Evolutionary conservation across 2,797 vertebrate species (phyloP).

Genomic region (Acrossocheilus fasciatus): DNA sequence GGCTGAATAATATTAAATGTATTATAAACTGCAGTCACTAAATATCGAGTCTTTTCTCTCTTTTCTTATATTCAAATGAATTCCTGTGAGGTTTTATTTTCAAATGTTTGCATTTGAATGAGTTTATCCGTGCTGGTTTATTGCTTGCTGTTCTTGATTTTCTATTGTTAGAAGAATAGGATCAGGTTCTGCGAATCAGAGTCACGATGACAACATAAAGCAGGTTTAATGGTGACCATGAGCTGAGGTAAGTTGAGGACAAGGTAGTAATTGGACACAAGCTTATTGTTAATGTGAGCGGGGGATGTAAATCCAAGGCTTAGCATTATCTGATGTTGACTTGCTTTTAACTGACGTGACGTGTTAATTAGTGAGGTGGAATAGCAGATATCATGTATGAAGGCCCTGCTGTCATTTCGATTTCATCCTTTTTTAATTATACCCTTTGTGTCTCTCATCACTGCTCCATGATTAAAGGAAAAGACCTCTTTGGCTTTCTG

Average conservation of each 20-base stretch:
- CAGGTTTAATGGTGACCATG: neutral
- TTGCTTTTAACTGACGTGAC: neutral
- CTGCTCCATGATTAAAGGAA: constrained; percentile 37
- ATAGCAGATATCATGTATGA: constrained; percentile 34
- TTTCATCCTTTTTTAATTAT: constrained; percentile 51
- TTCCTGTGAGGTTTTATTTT: neutral
- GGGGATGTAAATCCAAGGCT: neutral
- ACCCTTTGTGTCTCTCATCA: constrained; percentile 12
- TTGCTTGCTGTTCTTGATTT: neutral
- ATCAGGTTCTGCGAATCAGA: neutral
- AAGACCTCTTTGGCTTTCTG: constrained; percentile 31
- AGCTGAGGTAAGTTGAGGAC: neutral
- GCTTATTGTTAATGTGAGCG: neutral
- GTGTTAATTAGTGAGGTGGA: constrained; percentile 26
- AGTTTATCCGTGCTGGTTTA: neutral
- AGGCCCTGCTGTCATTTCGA: constrained; percentile 30
- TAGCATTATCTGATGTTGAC: neutral
- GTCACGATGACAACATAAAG: neutral
- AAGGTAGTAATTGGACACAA: neutral
- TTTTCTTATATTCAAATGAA: neutral
- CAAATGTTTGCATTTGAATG: neutral
- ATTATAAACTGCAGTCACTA: neutral
- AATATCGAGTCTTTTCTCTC: neutral
- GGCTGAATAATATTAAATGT: neutral
- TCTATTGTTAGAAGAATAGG: neutral